Base-by-base conservation (phyloP, 1,140 invertebrate genomes). In the Cepaea nemoralis region DNA sequence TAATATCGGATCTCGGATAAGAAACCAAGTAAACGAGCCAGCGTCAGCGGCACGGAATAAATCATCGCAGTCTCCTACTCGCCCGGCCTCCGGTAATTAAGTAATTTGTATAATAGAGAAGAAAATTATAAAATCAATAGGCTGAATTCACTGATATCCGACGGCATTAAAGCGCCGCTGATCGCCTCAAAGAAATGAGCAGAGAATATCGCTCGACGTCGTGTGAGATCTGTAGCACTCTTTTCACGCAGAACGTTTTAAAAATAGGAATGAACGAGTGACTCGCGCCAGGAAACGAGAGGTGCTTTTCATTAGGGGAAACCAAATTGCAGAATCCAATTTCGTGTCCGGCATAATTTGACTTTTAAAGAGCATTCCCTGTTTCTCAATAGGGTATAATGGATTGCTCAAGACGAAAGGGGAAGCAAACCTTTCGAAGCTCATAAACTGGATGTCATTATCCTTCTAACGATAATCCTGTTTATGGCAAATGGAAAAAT, bases 71-170 rank as follows among this genome's bases (percentile, higher is more conserved):
- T 45, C 75, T 42, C 75, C 50, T 35, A 50, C 42, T 35, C 27
- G 27, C 24, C 16, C 63, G 39, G 77, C 40, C 78, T 73, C 67
- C 69, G 69, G 78, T 80, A 80, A 80, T 80, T 80, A 80, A 80
- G 78, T 73, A 80, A 80, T 80, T 80, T 80, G 78, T 80, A 71
- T 71, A 80, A 80, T 80, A 80, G 78, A 80, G 69, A 80, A 73
- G 78, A 80, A 80, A 80, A 80, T 80, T 73, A 73, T 80, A 80
- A 80, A 80, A 80, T 80, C 78, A 39, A 80, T 80, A 80, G 24
- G 24, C 67, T 67, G 67, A 71, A 71, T 73, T 80, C 67, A 71
- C 67, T 80, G 78, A 71, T 71, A 80, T 73, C 78, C 67, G 78
- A 37, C 78, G 45, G 42, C 78, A 80, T 80, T 80, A 71, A 80